Conservation (phyloP, 2,888 invertebrate species). For the Drosophila demipolita region DNA sequence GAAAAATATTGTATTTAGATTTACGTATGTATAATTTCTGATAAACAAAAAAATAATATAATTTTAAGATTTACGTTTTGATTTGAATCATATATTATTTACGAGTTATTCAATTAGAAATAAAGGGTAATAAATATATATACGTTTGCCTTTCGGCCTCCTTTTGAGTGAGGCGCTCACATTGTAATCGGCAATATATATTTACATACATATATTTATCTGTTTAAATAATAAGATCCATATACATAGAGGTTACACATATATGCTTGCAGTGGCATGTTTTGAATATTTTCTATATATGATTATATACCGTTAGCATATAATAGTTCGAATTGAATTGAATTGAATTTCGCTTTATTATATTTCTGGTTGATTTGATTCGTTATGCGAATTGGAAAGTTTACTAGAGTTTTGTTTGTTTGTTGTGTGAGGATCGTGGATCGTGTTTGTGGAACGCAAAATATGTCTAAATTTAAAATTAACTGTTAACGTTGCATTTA, state of each 20-base stretch:
- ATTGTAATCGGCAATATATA: background rate
- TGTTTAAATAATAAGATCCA: slow-evolving; percentile 24
- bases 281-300: slow-evolving; percentile 49
- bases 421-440: slow-evolving; percentile 36
- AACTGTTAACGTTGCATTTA: slow-evolving; percentile 62
- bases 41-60: slow-evolving; percentile 5
- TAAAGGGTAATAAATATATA: slow-evolving; percentile 9
- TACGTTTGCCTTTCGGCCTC: slow-evolving; percentile 13
- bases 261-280: slow-evolving; percentile 58
- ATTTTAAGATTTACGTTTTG: slow-evolving; percentile 11
- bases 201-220: background rate
- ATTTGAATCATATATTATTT: slow-evolving; percentile 20
- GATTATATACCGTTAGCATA: slow-evolving; percentile 50
- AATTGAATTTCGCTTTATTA: slow-evolving; percentile 48
- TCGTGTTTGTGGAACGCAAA: slow-evolving; percentile 59
- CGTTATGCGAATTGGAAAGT: slow-evolving; percentile 66
- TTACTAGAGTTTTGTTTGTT: slow-evolving; percentile 41
- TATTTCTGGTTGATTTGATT: slow-evolving; percentile 42
- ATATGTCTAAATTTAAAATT: slow-evolving; percentile 56
- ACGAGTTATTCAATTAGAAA: slow-evolving; percentile 30
- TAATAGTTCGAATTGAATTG: slow-evolving; percentile 50
- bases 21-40: slow-evolving; percentile 1
- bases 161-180: background rate
- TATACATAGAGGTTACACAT: slow-evolving; percentile 18
- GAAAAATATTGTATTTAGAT: slow-evolving; percentile 6